Base-by-base conservation (phyloP, 2,888 invertebrate species). In the Limenitis camilla region DNA sequence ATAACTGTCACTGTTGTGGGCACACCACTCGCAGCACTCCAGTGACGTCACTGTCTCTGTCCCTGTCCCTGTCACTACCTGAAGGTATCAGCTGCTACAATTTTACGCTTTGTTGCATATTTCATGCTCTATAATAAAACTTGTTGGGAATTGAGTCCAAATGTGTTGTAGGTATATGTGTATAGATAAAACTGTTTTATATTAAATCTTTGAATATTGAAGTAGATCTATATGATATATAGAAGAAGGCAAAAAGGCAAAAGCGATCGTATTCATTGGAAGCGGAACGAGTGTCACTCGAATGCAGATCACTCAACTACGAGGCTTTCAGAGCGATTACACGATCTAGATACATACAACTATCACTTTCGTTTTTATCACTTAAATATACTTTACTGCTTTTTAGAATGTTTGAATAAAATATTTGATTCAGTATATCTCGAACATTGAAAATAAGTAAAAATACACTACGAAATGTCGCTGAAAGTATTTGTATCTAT, bases 201-300 rank as follows among this genome's bases (percentile, higher is more conserved):
- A 10, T 36, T 36, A 10, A 10, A 10, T 36, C 4, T 10, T n/a
- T 36, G 35, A 6, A 36, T 10, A 6, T 8, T n/a, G n/a, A 35
- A 35, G 35, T 40, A 10, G 11, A 30, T 30, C 19, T 28, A 28
- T n/a, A 8, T 19, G 19, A 11, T 31, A 8, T 42, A 31, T 31
- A 11, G 42, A 31, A 11, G 31, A 11, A 31, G 5, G 42, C 42
- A 31, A 42, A 42, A 45, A 45, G 28, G 10, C 11, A 5, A 36
- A 45, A 36, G 29, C 36, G 29, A 45, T 36, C 11, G 44, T 45
- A 36, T 36, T 29, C 10, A 30, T 45, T 45, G 5, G 44, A 35
- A 45, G 7, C 44, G 44, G 44, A 45, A 45, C 36, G 29, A 45
- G 44, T 45, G 44, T 45, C 44, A 45, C 44, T 45, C 35, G 44